These are phyloP conservation scores for Clepsis dumicolana DNA, from an alignment of 2,888 invertebrate genomes.

Conservation along the genomic window DNA sequence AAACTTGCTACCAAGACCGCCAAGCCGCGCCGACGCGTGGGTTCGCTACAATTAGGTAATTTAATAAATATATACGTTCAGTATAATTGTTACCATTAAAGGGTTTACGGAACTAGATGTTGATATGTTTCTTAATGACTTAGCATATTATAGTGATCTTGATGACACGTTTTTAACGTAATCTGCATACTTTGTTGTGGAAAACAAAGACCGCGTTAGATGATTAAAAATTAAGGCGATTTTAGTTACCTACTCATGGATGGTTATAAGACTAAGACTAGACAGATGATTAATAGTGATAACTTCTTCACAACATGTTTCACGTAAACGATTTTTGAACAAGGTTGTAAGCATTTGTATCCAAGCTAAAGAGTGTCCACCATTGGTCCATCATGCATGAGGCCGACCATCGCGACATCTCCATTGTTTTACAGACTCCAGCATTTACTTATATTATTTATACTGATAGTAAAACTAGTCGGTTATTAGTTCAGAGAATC, in stretches of 20 bases:
- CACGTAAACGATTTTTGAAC: too few species aligned
- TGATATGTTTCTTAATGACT: constrained; percentile 7
- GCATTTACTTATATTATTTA: too few species aligned
- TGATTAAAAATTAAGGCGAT: too few species aligned
- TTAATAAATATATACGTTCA: constrained; percentile 13
- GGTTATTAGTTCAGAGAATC: not conserved
- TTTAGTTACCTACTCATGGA: too few species aligned
- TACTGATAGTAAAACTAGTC: not conserved
- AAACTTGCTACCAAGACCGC: not conserved
- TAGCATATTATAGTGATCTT: constrained; percentile 1
- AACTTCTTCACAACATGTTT: too few species aligned
- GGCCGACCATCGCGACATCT: too few species aligned
- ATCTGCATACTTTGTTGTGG: not conserved
- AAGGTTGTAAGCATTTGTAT: too few species aligned
- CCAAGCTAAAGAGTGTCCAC: too few species aligned
- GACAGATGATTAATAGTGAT: too few species aligned
- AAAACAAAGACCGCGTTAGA: not conserved
- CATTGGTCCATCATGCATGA: too few species aligned
- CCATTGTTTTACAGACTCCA: too few species aligned
- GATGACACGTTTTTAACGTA: not conserved
- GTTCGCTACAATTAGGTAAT: constrained; percentile 47
- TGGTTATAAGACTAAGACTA: too few species aligned
- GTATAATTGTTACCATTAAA: constrained; percentile 7
- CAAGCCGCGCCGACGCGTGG: constrained; percentile 47
- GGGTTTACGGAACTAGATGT: not conserved